phyloP scores from a whole-genome alignment of 2,113 vertebrate genomes.

The Colossoma macropomum region DNA sequence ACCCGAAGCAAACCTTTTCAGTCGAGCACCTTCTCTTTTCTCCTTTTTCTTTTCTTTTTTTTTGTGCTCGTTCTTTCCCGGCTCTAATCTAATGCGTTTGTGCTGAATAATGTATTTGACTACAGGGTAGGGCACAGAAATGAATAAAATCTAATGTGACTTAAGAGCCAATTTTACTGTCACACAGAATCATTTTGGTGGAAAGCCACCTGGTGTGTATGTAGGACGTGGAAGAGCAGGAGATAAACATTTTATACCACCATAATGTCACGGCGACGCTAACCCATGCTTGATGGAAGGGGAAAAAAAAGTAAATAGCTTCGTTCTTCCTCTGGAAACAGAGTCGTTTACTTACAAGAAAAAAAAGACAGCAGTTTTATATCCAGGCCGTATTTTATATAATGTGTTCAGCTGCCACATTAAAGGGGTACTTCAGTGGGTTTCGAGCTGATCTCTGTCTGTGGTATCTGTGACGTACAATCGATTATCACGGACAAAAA shows the following conservation, averaged over 20 bases:
- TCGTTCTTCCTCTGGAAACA: constrained; percentile 21
- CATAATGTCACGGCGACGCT: constrained; percentile 35
- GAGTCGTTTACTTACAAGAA: constrained; percentile 8
- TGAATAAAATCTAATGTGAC: constrained; percentile 43
- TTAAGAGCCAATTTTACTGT: constrained; percentile 45
- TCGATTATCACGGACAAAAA: no score
- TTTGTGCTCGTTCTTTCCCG: no score
- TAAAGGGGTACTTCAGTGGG: no score
- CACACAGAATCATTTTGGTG: constrained; percentile 38
- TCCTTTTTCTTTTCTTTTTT: background rate
- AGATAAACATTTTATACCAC: constrained; percentile 45
- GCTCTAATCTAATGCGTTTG: constrained; percentile 23
- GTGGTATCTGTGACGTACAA: no score
- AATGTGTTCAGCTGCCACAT: no score
- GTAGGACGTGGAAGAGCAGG: constrained; percentile 28
- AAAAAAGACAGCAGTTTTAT: no score
- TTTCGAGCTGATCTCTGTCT: no score
- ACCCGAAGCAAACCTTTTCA: background rate
- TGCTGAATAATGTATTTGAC: constrained; percentile 49
- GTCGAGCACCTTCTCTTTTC: background rate
- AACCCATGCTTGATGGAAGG: background rate
- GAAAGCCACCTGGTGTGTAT: constrained; percentile 16
- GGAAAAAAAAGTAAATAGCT: constrained; percentile 21
- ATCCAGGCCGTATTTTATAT: no score
- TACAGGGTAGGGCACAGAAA: constrained; percentile 41